These are phyloP conservation scores for Phoeniculus purpureus DNA, from an alignment of 2,797 vertebrate species.

Conservation along the genomic window DNA sequence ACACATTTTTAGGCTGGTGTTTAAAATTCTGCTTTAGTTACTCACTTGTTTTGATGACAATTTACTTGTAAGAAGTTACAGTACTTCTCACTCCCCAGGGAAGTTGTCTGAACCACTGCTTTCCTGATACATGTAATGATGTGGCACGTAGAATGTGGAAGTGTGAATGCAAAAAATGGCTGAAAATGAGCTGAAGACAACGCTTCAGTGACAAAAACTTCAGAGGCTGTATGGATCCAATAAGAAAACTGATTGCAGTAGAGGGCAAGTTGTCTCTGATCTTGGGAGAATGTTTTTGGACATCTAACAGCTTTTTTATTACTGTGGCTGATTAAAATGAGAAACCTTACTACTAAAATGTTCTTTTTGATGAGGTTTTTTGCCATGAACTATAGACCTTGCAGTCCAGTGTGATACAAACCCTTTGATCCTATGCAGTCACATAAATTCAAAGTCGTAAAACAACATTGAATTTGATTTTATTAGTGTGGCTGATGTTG, in stretches of 20 bases:
- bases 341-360: slow-evolving; percentile 80
- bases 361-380: slow-evolving; percentile 83
- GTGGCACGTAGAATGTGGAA: slow-evolving; percentile 54
- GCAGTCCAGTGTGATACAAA: slow-evolving; percentile 78
- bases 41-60: background rate
- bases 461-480: slow-evolving; percentile 82
- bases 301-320: slow-evolving; percentile 84
- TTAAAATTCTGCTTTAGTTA: background rate
- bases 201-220: slow-evolving; percentile 70
- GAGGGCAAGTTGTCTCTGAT: slow-evolving; percentile 78
- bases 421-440: slow-evolving; percentile 82
- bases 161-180: slow-evolving; percentile 50
- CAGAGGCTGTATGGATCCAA: slow-evolving; percentile 77
- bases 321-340: slow-evolving; percentile 83
- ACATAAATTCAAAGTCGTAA: slow-evolving; percentile 84
- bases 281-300: slow-evolving; percentile 82
- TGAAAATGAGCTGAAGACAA: slow-evolving; percentile 56
- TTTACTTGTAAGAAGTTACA: background rate
- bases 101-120: background rate
- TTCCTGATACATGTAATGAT: background rate
- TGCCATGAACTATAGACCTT: slow-evolving; percentile 82
- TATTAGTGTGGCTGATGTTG: slow-evolving; percentile 81
- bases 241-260: slow-evolving; percentile 72
- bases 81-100: background rate
- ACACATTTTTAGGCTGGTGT: background rate